Evolutionary conservation across 2,113 vertebrate species (phyloP).

Genomic region (Crotalus helleri): DNA sequence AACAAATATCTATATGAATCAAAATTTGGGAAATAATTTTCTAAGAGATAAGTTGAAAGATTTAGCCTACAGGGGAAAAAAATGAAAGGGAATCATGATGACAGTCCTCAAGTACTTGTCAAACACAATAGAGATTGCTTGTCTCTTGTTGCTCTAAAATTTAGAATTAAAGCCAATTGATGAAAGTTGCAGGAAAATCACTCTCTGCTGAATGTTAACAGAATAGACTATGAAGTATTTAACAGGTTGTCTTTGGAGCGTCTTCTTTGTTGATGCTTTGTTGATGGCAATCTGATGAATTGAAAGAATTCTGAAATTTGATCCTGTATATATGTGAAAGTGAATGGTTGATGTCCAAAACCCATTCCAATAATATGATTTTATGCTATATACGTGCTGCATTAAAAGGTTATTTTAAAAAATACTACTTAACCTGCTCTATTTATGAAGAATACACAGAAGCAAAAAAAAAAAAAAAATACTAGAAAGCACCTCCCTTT

Average conservation of each 20-base stretch:
- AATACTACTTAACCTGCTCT: neutral
- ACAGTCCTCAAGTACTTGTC: neutral
- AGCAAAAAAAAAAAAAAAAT: no score
- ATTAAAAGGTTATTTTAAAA: neutral
- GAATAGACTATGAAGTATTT: neutral
- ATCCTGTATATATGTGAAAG: neutral
- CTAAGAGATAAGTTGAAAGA: neutral
- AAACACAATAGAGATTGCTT: neutral
- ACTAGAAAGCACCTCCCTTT: neutral
- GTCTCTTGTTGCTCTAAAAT: neutral
- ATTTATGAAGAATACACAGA: neutral
- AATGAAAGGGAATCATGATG: neutral
- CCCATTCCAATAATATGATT: neutral
- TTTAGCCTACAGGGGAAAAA: neutral
- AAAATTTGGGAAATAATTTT: neutral
- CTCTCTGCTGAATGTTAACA: neutral
- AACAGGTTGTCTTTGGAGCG: neutral
- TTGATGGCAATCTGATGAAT: neutral
- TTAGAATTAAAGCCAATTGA: neutral
- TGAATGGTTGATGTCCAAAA: neutral
- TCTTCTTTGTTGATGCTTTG: neutral
- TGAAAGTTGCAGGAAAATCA: neutral
- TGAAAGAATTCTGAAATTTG: neutral
- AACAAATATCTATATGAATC: neutral
- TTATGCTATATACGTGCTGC: neutral